These are phyloP conservation scores for Kryptolebias marmoratus DNA, from an alignment of 2,113 vertebrate genomes.

Conservation along the genomic window DNA sequence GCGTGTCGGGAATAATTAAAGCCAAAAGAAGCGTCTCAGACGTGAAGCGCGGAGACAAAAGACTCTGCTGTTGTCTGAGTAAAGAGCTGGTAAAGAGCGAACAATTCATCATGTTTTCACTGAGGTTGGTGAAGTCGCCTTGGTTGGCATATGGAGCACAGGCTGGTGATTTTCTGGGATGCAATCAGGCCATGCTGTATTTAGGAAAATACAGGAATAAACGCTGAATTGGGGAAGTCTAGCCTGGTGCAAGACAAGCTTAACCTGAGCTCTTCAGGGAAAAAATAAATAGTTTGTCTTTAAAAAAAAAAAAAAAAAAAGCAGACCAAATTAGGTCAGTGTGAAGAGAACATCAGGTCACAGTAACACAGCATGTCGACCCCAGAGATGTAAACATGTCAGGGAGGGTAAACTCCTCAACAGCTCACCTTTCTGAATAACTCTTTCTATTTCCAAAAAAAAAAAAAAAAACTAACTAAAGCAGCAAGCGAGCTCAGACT, in stretches of 20 bases:
- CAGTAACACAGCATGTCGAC: constrained; percentile 11
- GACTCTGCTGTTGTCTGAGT: neutral
- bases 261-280: neutral
- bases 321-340: constrained; percentile 40
- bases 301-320: constrained; percentile 6
- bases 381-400: constrained; percentile 48
- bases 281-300: neutral
- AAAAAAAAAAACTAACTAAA: neutral
- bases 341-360: constrained; percentile 34
- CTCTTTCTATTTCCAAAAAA: constrained; percentile 40
- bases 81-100: constrained; percentile 4
- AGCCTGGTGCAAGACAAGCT: constrained; percentile 12
- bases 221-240: constrained; percentile 23
- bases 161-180: constrained; percentile 3
- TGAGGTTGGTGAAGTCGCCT: constrained; percentile 6
- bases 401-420: constrained; percentile 44
- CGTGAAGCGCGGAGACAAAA: constrained; percentile 1
- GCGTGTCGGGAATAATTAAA: constrained; percentile 45
- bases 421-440: constrained; percentile 44
- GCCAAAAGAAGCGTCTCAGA: constrained; percentile 25
- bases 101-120: constrained; percentile 34
- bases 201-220: constrained; percentile 7
- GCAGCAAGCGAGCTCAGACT: constrained; percentile 48
- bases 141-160: neutral
- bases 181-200: constrained; percentile 9